Base-by-base conservation (phyloP, 2,888 invertebrate species). In the Prenolepis imparis region DNA sequence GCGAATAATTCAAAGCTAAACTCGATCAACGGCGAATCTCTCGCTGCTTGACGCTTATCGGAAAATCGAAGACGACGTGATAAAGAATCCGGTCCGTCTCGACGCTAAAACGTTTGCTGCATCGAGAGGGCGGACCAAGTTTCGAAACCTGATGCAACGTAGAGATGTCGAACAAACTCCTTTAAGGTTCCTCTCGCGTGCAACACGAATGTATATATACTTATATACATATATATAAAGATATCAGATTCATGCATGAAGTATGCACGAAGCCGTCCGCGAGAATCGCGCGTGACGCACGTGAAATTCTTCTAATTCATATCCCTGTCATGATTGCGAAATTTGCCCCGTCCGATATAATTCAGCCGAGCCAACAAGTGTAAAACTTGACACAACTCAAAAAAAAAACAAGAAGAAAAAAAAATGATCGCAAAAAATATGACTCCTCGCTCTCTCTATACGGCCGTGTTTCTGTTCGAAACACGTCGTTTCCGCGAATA, bases 171-270 rank as follows among this genome's bases (percentile, higher is more conserved):
- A 74, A 80, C 67, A 80, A 74, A 84, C 78, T 61, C 48, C 24
- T 55, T 61, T 70, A 44, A 61, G 59, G n/a, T 55, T 52, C 24
- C 55, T 57, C 55, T 87, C 15, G 87, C 86, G 86, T 87, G 87
- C 81, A 59, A 82, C 87, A 87, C 87, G 87, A 86, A 87, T 84
- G 73, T 78, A 86, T 84, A 77, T 78, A 64, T 61, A 61, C 28
- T 28, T 28, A 28, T 28, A 28, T 28, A 28, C 3, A 28, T 28
- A 28, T 78, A 64, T 61, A 70, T 59, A 70, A 63, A 61, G 75
- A 85, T 85, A 83, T 84, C 63, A 66, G 84, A 83, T 86, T 84
- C 81, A n/a, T 78, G 67, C 64, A 55, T 52, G 64, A 68, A 75
- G 39, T n/a, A n/a, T 70, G 24, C n/a, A 52, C 39, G 70, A 59